Conservation (phyloP, 2,888 invertebrate genomes). For the Orchestes rusci region DNA sequence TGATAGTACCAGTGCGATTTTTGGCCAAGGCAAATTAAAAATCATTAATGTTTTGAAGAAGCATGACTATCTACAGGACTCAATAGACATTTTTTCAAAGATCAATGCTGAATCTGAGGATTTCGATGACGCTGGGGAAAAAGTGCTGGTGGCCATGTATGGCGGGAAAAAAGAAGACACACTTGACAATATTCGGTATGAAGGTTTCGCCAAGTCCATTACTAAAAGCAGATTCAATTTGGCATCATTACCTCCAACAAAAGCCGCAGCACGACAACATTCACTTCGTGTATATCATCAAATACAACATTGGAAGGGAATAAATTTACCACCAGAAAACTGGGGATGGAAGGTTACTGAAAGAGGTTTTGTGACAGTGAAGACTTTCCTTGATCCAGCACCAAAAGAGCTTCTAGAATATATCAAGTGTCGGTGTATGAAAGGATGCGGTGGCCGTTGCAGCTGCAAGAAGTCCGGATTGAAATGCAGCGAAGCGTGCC, state of each 20-base stretch:
- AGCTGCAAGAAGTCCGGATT: slow-evolving; percentile 9
- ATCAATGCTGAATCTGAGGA: background rate
- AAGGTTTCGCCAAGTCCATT: background rate
- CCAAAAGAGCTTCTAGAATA: slow-evolving; percentile 4
- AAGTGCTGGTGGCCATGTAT: slow-evolving; percentile 6
- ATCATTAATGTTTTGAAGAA: background rate
- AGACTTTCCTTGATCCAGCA: slow-evolving; percentile 1
- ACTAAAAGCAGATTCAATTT: slow-evolving; percentile 7
- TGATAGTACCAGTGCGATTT: slow-evolving; percentile 3
- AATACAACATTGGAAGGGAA: too few species aligned
- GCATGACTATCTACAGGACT: background rate
- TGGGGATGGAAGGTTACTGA: too few species aligned
- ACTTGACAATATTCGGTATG: slow-evolving; percentile 2
- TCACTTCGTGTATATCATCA: too few species aligned
- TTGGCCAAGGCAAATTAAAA: slow-evolving; percentile 1
- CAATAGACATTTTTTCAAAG: background rate
- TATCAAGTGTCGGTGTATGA: slow-evolving; percentile 2
- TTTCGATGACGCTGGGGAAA: background rate
- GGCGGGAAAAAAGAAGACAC: slow-evolving; percentile 1
- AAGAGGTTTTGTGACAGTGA: too few species aligned
- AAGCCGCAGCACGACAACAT: too few species aligned
- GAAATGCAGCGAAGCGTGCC: slow-evolving; percentile 1
- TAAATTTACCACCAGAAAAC: too few species aligned
- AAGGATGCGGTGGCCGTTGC: slow-evolving; percentile 1
- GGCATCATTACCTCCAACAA: too few species aligned